Base-by-base conservation (phyloP, 2,797 vertebrate genomes). In the Merluccius polli region DNA sequence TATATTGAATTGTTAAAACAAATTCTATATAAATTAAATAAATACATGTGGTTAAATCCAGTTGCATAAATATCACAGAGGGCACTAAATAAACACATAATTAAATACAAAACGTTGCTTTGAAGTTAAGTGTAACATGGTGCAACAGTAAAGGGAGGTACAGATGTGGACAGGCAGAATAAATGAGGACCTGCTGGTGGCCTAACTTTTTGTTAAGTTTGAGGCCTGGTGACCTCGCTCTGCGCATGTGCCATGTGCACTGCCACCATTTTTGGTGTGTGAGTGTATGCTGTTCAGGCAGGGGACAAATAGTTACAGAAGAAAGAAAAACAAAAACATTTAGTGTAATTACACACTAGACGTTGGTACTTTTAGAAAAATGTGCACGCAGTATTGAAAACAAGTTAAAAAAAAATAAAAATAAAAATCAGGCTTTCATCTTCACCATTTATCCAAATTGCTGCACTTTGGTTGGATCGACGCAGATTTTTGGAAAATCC, bases 311-410 rank as follows among this genome's bases (percentile, higher is more conserved):
- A 86, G 83, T 86, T 89, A 74, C 79, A 81, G 77, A 33, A 70
- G 78, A 75, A 83, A 73, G 78, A 81, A 79, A 85, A 80, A 77
- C 83, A 10, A 27, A 10, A 81, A 82, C 83, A 85, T 87, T 91
- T 86, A 87, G 87, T 79, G 87, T 91, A 92, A 93, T 93, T 92
- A 91, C 88, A 90, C 83, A 89, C 83, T 89, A 89, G 91, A 87
- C 89, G 78, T 86, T 65, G 83, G 88, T 80, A 83, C 79, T 83
- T 90, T 87, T 59, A 83, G 76, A 90, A 85, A 90, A 91, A 91
- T 87, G 87, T 90, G 88, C 89, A 86, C 85, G 85, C 85, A 87
- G 86, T 91, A 89, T 91, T 31, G 81, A 79, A 87, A 87, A 87
- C 87, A 89, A 89, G 89, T 91, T 87, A 86, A 89, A 89, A 88